A percentile compares a stretch with the other conserved stretches of the same genome.
phyloP scores from a whole-genome alignment of 2,113 vertebrate species.

The Zapus hudsonius region DNA sequence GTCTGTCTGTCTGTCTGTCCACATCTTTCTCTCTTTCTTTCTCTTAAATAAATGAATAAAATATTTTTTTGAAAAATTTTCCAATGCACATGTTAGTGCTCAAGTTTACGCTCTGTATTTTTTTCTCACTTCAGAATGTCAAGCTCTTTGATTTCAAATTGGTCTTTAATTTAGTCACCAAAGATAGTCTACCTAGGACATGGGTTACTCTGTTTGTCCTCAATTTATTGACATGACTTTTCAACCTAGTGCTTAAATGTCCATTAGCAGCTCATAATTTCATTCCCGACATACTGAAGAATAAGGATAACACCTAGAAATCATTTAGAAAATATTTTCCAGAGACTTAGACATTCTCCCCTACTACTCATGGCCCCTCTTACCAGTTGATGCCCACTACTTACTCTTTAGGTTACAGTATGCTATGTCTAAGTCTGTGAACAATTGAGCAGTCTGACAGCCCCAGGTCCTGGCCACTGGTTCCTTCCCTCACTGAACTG shows the following conservation, averaged over 20 bases:
- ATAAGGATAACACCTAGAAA: not conserved
- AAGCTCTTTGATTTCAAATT: not conserved
- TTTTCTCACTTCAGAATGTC: not conserved
- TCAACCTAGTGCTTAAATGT: not conserved
- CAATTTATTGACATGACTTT: not conserved
- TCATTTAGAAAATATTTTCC: not conserved
- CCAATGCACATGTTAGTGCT: not conserved
- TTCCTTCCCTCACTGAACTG: too few species aligned
- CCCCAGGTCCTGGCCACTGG: too few species aligned
- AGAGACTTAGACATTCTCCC: too few species aligned
- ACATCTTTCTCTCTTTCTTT: too few species aligned
- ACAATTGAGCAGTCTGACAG: too few species aligned
- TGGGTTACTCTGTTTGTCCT: not conserved
- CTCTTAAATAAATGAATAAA: too few species aligned
- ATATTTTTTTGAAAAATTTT: too few species aligned
- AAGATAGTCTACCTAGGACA: not conserved
- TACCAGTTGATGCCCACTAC: too few species aligned
- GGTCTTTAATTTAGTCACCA: not conserved
- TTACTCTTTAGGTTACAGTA: too few species aligned
- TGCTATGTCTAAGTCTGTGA: too few species aligned
- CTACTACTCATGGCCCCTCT: too few species aligned
- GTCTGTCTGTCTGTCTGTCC: too few species aligned
- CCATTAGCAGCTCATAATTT: not conserved
- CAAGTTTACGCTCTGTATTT: not conserved
- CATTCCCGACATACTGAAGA: not conserved